A percentile compares a stretch with the other conserved stretches of the same genome.
These are phyloP conservation scores for Globodera rostochiensis DNA, from an alignment of 1,140 invertebrate species.

Conservation along the genomic window DNA sequence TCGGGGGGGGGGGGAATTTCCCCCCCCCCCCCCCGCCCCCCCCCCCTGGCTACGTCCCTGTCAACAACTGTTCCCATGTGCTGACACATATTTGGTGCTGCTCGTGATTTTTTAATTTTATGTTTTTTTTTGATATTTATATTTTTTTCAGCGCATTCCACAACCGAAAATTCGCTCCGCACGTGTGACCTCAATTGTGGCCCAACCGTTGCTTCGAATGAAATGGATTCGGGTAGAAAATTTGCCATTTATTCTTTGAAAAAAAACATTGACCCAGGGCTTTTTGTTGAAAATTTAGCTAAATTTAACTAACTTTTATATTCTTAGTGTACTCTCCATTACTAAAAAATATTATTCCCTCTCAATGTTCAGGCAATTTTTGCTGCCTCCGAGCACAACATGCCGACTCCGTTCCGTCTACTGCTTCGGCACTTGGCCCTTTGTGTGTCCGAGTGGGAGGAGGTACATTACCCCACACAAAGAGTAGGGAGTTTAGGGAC, in stretches of 20 bases:
- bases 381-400: neutral
- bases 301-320: too few species aligned
- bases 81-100: neutral
- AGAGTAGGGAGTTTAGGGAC: too few species aligned
- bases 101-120: neutral
- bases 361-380: slow-evolving; percentile 2
- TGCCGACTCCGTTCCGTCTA: neutral
- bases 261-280: too few species aligned
- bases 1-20: too few species aligned
- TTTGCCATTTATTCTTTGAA: neutral
- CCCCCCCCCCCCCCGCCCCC: too few species aligned
- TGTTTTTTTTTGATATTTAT: too few species aligned
- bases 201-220: slow-evolving; percentile 3
- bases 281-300: too few species aligned
- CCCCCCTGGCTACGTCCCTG: too few species aligned
- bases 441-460: neutral
- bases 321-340: neutral
- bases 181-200: slow-evolving; percentile 1
- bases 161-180: neutral
- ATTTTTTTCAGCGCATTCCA: neutral
- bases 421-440: slow-evolving; percentile 14
- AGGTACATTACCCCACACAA: neutral
- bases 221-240: slow-evolving; percentile 16
- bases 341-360: slow-evolving; percentile 3
- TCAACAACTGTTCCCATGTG: neutral